Evolutionary conservation across 2,113 vertebrate species (phyloP), one percentile per base, ranked within the genome.

Genomic region (Sapajus apella): DNA sequence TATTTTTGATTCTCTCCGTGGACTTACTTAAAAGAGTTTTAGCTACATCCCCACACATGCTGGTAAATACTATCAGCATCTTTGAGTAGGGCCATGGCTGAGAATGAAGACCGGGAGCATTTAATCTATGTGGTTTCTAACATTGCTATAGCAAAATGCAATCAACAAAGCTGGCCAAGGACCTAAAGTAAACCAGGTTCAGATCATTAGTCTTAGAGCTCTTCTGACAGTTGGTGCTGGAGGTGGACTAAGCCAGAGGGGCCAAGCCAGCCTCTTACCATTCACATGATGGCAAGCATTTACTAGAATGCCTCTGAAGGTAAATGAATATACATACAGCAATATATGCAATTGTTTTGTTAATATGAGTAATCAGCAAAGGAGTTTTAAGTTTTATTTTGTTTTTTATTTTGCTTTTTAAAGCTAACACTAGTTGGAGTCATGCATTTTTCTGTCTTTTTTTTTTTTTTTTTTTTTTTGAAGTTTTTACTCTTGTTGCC

Each of bases 1-100:
- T 9, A 52, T 68, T 61, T 58, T 68, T 61, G n/a, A n/a, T 50
- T 20, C 9, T 1, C 68, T 90, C 76, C 64, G 56, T 35, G 32
- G 70, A 81, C 77, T 72, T 27, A 94, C 79, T 85, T 93, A 79
- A 95, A 92, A 95, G 80, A 94, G 87, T 84, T 23, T 87, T 52
- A 40, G 83, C 40, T 61, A 21, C 21, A 80, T 58, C 52, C 76
- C 86, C 55, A 82, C 30, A 80, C 18, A 68, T 52, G 52, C 52
- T 52, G 43, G 43, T 83, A 95, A 83, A 76, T 91, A 25, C 43
- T 88, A 92, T 82, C 9, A 43, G 61, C 27, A 64, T 64, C 61
- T 64, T 64, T 30, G 27, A 64, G 61, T 14, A 64, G 5, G 61
- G 61, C 68, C 37, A 4, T 52, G 27, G 64, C 86, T 76, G 32